These are phyloP conservation scores for Thunnus thynnus DNA, from an alignment of 2,113 vertebrate genomes.

Conservation along the genomic window DNA sequence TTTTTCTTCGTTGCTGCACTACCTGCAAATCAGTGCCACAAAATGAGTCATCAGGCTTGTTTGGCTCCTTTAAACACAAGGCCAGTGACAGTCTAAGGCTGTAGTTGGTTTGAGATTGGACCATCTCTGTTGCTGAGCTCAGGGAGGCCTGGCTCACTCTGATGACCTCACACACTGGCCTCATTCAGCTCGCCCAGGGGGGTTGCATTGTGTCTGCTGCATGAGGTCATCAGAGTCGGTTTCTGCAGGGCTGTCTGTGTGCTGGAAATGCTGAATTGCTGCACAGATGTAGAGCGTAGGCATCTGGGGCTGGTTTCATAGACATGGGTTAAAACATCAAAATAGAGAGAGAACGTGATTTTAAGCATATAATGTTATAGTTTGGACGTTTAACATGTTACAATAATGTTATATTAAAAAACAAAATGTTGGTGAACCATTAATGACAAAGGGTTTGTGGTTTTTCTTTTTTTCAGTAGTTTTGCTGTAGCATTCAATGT, in stretches of 20 bases:
- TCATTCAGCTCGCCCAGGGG: conserved; percentile 59
- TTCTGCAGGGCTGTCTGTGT: conserved; percentile 44
- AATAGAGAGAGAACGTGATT: background rate
- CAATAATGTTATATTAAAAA: too few relatives aligned
- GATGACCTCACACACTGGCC: conserved; percentile 79
- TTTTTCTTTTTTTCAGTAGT: too few relatives aligned
- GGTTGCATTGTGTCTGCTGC: conserved; percentile 61
- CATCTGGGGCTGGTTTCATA: conserved; percentile 17
- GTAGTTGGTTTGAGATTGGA: conserved; percentile 45
- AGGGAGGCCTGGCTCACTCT: conserved; percentile 49
- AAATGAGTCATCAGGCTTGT: conserved; percentile 46
- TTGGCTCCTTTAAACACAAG: conserved; percentile 47
- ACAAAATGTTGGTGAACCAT: too few relatives aligned
- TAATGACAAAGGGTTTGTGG: too few relatives aligned
- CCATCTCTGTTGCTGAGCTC: conserved; percentile 42
- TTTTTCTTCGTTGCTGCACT: background rate
- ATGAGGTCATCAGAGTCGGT: conserved; percentile 74
- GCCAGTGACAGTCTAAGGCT: conserved; percentile 41
- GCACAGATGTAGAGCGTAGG: conserved; percentile 33
- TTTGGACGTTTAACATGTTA: background rate
- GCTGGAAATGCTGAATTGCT: conserved; percentile 24
- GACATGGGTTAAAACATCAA: conserved; percentile 8
- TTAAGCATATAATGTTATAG: background rate
- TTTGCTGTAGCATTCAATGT: too few relatives aligned
- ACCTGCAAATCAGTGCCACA: conserved; percentile 47